Conservation (phyloP, 2,797 vertebrate genomes). For the Pangasius djambal region DNA sequence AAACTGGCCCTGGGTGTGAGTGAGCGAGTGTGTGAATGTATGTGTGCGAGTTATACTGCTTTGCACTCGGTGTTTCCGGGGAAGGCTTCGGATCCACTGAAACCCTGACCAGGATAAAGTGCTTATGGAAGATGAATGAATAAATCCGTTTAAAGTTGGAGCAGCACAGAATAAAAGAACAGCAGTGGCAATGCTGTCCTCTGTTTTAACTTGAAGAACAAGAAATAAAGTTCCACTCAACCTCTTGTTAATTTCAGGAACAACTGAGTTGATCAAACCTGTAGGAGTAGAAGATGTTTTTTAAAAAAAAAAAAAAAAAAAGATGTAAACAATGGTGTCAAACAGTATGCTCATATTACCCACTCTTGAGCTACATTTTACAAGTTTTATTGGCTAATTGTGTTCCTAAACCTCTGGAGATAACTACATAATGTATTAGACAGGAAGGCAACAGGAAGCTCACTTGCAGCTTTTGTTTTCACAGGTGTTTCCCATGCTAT, state of each 20-base stretch:
- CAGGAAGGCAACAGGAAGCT: conserved; percentile 3
- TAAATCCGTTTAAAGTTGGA: background rate
- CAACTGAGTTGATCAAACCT: background rate
- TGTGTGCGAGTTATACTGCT: background rate
- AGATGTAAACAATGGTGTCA: background rate
- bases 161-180: background rate
- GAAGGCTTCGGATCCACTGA: background rate
- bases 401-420: background rate
- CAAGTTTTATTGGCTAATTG: background rate
- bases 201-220: background rate
- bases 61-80: background rate
- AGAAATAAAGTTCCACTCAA: background rate
- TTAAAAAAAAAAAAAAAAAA: background rate
- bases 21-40: background rate
- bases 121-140: background rate
- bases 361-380: background rate
- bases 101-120: background rate
- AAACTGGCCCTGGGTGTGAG: background rate
- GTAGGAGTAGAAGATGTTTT: too few relatives aligned
- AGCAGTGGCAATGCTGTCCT: background rate
- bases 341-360: background rate
- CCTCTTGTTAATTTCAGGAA: background rate
- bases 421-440: background rate
- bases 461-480: conserved; percentile 39
- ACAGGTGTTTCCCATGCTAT: conserved; percentile 35